Base-by-base conservation (phyloP, 2,797 vertebrate genomes). In the Oryzias sinensis region DNA sequence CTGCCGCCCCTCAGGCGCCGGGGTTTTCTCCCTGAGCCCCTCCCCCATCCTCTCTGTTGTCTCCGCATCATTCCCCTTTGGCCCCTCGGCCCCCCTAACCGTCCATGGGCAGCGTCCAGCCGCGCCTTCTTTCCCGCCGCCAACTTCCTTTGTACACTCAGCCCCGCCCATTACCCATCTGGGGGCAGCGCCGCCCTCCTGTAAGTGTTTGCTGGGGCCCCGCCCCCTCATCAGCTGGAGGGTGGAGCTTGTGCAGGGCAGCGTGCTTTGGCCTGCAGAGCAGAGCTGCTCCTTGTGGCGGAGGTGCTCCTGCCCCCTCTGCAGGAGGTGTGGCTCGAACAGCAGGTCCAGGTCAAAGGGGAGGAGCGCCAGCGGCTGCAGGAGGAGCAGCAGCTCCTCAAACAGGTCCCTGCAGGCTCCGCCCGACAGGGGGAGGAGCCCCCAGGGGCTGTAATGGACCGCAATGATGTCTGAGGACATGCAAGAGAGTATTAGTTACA, bases 291-390 rank as follows among this genome's bases (percentile, higher is more conserved):
- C 95, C 80, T 98, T 97, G 49, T 91, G 92, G 20, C 93, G 93
- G 56, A 93, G 93, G 59, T 99, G 96, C 83, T 95, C 94, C 72
- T 88, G 89, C 27, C 94, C 93, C 67, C 92, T 94, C 58, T 96
- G 95, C 64, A 95, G 91, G 77, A 97, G 92, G 65, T 86, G 94
- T 4, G 94, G 93, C 65, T 99, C 95, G 0, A 99, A 99, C 2
- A 98, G 93, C 9, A 97, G 87, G 85, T 99, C 96, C 22, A 99
- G 89, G 91, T 94, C 93, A 66, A 99, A 99, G 64, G 97, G 97
- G 52, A 99, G 91, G 60, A 99, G 92, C 0, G 96, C 95, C 54
- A 99, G 92, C 0, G 97, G 97, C 83, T 99, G 97, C 6, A 99
- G 93, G 43, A 99, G 88, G 29, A 99, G 92, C 60, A 99, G 92